Conservation (phyloP, 2,113 vertebrate species). For the Sorex araneus region DNA sequence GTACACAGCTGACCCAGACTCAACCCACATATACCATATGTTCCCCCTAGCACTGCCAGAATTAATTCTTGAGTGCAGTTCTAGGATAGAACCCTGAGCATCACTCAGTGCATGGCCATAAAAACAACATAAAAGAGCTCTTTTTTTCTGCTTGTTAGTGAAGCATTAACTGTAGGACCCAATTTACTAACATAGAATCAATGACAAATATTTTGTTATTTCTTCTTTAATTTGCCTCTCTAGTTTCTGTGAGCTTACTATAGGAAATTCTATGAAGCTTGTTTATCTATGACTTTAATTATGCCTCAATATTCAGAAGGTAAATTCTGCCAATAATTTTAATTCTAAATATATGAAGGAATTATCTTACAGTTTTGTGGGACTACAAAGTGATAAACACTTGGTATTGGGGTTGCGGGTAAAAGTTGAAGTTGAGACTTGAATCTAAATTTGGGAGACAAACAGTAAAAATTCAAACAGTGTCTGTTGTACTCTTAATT, state of each 20-base stretch:
- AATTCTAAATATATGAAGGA: not conserved
- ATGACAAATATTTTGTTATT: not conserved
- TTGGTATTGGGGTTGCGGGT: not conserved
- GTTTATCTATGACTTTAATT: conserved; percentile 45
- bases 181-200: not conserved
- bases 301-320: not conserved
- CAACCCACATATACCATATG: no score
- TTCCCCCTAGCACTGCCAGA: no score
- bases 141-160: conserved; percentile 26
- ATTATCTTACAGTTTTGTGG: not conserved
- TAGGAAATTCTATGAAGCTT: not conserved
- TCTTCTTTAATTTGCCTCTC: not conserved
- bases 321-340: not conserved
- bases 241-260: not conserved
- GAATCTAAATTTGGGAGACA: not conserved
- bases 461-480: not conserved
- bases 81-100: no score
- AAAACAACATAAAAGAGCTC: not conserved
- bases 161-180: not conserved
- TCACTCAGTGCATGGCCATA: no score
- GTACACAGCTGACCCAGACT: no score
- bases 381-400: not conserved
- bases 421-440: not conserved
- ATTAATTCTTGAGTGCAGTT: no score
- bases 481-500: not conserved